Evolutionary conservation across 2,888 invertebrate genomes (phyloP).

Genomic region (Microplitis manilae): DNA sequence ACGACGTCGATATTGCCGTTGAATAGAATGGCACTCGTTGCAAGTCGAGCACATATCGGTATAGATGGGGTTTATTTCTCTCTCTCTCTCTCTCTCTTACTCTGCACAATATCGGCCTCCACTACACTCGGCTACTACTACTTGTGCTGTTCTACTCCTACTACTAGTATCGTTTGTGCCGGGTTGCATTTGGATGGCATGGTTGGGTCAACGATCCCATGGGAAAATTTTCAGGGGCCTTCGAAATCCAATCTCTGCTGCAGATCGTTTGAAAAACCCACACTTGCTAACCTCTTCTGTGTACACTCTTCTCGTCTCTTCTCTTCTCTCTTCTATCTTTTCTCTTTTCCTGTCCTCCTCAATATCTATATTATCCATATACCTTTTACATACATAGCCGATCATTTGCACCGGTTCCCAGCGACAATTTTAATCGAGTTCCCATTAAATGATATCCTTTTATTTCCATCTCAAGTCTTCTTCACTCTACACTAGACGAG

Average conservation of each 20-base stretch:
- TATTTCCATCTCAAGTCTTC: slow-evolving; percentile 13
- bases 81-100: not conserved
- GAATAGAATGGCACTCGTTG: slow-evolving; percentile 47
- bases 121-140: no score
- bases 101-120: not conserved
- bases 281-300: no score
- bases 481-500: slow-evolving; percentile 1
- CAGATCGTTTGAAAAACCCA: slow-evolving; percentile 14
- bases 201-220: slow-evolving; percentile 37
- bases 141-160: no score
- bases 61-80: slow-evolving; percentile 23
- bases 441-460: slow-evolving; percentile 23
- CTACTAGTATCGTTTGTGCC: not conserved
- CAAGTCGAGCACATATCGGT: slow-evolving; percentile 24
- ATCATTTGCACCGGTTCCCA: slow-evolving; percentile 25
- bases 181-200: not conserved
- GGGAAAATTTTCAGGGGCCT: slow-evolving; percentile 39
- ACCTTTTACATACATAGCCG: not conserved
- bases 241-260: slow-evolving; percentile 27
- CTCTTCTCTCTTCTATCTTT: no score
- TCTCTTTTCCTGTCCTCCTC: no score
- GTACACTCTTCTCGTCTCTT: no score
- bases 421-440: slow-evolving; percentile 31
- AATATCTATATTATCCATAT: no score
- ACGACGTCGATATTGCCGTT: slow-evolving; percentile 55